Base-by-base conservation (phyloP, 2,113 vertebrate genomes). In the Neoarius graeffei region DNA sequence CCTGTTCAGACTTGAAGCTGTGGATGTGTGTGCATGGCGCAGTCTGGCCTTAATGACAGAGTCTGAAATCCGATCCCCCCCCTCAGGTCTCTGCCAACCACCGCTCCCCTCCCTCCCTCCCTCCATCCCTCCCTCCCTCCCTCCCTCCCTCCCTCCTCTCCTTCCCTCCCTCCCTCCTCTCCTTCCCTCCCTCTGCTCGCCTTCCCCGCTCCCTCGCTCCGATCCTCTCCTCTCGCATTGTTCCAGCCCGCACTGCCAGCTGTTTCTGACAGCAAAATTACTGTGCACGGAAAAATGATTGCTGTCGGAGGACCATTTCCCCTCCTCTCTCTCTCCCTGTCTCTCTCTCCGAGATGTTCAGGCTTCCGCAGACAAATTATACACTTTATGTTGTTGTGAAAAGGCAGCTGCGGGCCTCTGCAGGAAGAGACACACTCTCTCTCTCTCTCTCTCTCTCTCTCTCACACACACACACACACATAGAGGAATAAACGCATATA, bases 261-360 rank as follows among this genome's bases (percentile, higher is more conserved):
- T 95, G 91, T 93, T 95, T 93, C 94, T 93, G 91, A 95, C 94
- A 94, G 95, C 94, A 94, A 94, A 93, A 94, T 94, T 94, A 94
- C 94, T 87, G 93, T 54, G 76, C 91, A 91, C 93, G 83, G 92
- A 93, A 95, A 95, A 93, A 93, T 91, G 85, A 92, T 89, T n/a
- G 89, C 95, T 93, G 93, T 93, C 91, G 20, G 92, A 94, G 92
- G 90, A 94, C 90, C 90, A 90, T 90, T 92, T 90, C 88, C 89
- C 93, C 90, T 54, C 74, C 71, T 83, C 81, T 25, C 84, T 83
- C 84, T 48, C 89, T 76, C 54, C 81, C 20, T n/a, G n/a, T 48
- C 73, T 42, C 73, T 59, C 54, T 27, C 48, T 52, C 91, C 93
- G 86, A 91, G 94, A 94, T 19, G 30, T 90, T 92, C 80, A 86